Percentiles rank a stretch among this genome's conserved stretches.
Evolutionary conservation across 2,113 vertebrate genomes (phyloP).

Genomic region (Panthera leo): DNA sequence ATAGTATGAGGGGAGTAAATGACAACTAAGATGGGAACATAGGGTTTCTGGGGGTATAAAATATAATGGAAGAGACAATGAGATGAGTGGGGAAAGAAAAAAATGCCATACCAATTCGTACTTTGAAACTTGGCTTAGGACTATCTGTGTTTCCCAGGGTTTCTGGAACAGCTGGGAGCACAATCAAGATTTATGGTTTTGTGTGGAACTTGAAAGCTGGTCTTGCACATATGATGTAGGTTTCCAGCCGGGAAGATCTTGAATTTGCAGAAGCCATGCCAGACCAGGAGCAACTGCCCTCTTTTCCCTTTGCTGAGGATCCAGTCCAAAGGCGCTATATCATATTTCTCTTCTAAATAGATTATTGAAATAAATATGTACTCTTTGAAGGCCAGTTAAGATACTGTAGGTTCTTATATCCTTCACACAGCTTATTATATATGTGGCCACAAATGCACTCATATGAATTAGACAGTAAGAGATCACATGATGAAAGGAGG

Average conservation of each 20-base stretch:
- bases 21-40: neutral
- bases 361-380: neutral
- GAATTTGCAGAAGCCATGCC: neutral
- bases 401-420: neutral
- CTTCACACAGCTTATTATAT: neutral
- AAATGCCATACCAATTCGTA: neutral
- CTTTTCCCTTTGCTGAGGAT: neutral
- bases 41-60: neutral
- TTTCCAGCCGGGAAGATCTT: neutral
- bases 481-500: neutral
- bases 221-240: neutral
- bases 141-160: neutral
- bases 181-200: neutral
- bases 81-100: neutral
- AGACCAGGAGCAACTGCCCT: neutral
- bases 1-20: neutral
- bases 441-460: neutral
- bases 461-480: neutral
- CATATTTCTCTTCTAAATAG: neutral
- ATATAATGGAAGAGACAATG: neutral
- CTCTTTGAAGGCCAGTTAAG: neutral
- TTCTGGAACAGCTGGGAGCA: neutral
- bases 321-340: neutral
- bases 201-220: neutral
- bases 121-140: neutral